Base-by-base conservation (phyloP, 2,113 vertebrate genomes). In the Strix uralensis region DNA sequence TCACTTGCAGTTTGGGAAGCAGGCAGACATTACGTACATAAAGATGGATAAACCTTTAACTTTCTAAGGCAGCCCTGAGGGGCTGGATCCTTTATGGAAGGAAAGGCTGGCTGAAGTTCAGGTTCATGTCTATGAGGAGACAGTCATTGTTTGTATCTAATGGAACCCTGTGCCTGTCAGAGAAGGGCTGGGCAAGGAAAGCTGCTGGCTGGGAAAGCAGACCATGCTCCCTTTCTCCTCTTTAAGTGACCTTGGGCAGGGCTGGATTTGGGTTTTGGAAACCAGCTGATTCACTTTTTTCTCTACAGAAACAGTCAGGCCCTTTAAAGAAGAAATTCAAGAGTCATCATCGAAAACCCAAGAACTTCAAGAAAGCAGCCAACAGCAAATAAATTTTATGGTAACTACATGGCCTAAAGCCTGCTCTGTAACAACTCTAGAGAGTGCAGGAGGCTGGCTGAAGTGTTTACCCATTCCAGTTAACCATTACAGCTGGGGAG, bases 251-350 rank as follows among this genome's bases (percentile, higher is more conserved):
- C 34, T 59, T 12, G 29, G 14, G 54, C 61, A 84, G 47, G 73
- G 47, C 47, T 88, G 69, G 20, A 55, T 40, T 25, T 61, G 27
- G 5, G 49, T 15, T 62, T 66, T 84, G 30, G 51, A 72, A 94
- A 74, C 54, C 55, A 81, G 18, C 70, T 54, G 16, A 88, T 78
- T 15, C 59, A 52, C 10, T 20, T 25, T 51, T 89, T 25, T 36
- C 52, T 46, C 72, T 25, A 32, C 94, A 98, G 98, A 97, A 95
- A 70, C 97, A 97, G 92, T 18, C 46, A 27, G 91, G 95, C 11
- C 81, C 95, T 1, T 49, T 89, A 51, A 97, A 83, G 91, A 98
- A 98, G 95, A 98, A 97, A 91, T 89, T 97, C 67, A 97, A 89
- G 77, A 95, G 70, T 40, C 82, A 25, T 6, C 95, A 96, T 59